A percentile compares a stretch with the other conserved stretches of the same genome.
These are phyloP conservation scores for Opisthocomus hoazin DNA, from an alignment of 2,113 vertebrate genomes.

Conservation along the genomic window DNA sequence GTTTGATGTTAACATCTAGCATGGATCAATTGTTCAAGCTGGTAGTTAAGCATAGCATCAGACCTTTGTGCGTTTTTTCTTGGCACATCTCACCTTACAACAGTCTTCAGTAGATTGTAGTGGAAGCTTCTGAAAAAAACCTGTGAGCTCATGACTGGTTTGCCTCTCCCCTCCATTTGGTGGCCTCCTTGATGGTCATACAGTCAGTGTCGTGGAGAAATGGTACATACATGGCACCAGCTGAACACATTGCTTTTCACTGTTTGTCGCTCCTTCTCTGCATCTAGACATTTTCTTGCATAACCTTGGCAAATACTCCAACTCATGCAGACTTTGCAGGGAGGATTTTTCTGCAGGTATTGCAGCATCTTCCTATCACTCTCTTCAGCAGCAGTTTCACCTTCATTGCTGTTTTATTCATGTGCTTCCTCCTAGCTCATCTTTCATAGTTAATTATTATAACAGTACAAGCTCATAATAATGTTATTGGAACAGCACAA, in stretches of 20 bases:
- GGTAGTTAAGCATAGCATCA: not conserved
- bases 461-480: not conserved
- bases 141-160: fast-evolving
- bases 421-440: not conserved
- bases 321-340: not conserved
- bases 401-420: not conserved
- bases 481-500: fast-evolving
- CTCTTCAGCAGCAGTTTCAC: not conserved
- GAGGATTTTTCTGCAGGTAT: not conserved
- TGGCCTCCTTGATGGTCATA: not conserved
- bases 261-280: not conserved
- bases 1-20: not conserved
- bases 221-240: fast-evolving
- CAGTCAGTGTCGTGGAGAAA: not conserved
- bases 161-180: not conserved
- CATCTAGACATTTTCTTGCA: not conserved
- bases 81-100: not conserved
- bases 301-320: not conserved
- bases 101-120: not conserved
- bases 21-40: not conserved
- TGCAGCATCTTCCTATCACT: not conserved
- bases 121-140: not conserved
- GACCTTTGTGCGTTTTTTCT: not conserved
- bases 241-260: not conserved
- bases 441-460: not conserved